Conservation (phyloP, 2,888 invertebrate genomes). For the Anoncus sp. region DNA sequence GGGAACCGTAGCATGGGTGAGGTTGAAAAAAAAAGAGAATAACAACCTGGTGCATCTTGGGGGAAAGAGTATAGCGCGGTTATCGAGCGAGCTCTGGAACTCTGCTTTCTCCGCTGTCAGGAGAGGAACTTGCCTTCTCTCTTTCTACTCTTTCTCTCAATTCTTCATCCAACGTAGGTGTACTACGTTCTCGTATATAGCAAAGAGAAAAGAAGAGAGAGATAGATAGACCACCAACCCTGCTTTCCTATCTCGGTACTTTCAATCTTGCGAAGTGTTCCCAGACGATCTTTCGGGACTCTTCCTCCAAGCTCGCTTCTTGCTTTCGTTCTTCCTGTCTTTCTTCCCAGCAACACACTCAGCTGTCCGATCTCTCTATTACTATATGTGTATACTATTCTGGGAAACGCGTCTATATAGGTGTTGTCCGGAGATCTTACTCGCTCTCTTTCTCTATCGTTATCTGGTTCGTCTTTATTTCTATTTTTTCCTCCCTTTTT, state of each 20-base stretch:
- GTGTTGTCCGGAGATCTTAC: conserved; percentile 17
- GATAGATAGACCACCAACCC: conserved; percentile 10
- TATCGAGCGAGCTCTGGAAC: conserved; percentile 44
- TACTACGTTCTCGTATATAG: conserved; percentile 32
- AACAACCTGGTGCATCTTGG: conserved; percentile 25
- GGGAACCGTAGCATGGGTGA: background rate
- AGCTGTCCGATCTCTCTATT: conserved; percentile 21
- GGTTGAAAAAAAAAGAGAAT: conserved; percentile 25
- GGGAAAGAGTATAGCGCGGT: conserved; percentile 43
- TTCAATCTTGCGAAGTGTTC: conserved; percentile 64
- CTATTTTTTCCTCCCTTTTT: conserved; percentile 29
- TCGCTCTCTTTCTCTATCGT: conserved; percentile 33
- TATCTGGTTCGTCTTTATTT: conserved; percentile 17
- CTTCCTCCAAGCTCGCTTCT: conserved; percentile 31
- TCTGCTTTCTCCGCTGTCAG: conserved; percentile 26
- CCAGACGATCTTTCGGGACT: conserved; percentile 58
- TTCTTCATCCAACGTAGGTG: conserved; percentile 51
- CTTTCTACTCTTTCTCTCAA: conserved; percentile 35
- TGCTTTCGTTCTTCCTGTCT: conserved; percentile 40
- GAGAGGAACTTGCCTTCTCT: conserved; percentile 13
- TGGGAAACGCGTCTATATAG: background rate
- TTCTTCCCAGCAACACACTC: conserved; percentile 42
- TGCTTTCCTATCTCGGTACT: conserved; percentile 54
- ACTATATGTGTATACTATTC: background rate
- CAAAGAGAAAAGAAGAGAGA: conserved; percentile 55